Evolutionary conservation across 2,113 vertebrate species (phyloP), one percentile per base, ranked within the genome.

Genomic region (Himantopus leucocephalus): DNA sequence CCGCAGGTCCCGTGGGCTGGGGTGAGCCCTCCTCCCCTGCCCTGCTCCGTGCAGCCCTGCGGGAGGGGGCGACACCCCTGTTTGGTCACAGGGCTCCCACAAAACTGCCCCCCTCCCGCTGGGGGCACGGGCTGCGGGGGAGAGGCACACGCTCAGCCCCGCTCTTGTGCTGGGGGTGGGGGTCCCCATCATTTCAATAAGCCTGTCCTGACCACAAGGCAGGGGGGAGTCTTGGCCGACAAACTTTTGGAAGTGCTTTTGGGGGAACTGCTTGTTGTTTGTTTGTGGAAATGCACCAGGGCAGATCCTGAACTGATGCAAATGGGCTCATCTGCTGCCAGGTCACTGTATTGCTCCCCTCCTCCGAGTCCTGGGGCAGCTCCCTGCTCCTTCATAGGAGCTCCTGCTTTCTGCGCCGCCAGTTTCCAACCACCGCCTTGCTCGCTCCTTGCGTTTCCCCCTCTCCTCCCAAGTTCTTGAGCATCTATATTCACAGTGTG

Each of bases 31-130:
- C 19, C 14, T 34, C 12, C 2, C 15, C 37, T 9, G 13, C 41
- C 41, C 12, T 0, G 18, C 13, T 6, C 24, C 1, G 2, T 3
- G 12, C 34, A 24, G 59, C 21, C 32, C 37, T 2, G 10, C 0
- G 6, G 45, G 8, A 17, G 12, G 18, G 19, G 53, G 29, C 1
- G 3, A 24, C 15, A 9, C 23, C 27, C 8, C 32, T 37, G 2
- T 12, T 21, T 52, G 59, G 32, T 10, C 39, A 17, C 6, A 64
- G 45, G 74, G 35, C 10, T 88, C 55, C 50, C 34, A 7, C 2
- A 60, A 14, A 76, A 23, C 15, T n/a, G 24, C 1, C 23, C 32
- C n/a, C 4, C 17, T 50, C 15, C 17, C 5, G 3, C 14, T 8
- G 2, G 18, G 43, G 27, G 6, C 37, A 17, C 1, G 2, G 21